phyloP scores from a whole-genome alignment of 2,113 vertebrate species.

The Canis aureus region DNA sequence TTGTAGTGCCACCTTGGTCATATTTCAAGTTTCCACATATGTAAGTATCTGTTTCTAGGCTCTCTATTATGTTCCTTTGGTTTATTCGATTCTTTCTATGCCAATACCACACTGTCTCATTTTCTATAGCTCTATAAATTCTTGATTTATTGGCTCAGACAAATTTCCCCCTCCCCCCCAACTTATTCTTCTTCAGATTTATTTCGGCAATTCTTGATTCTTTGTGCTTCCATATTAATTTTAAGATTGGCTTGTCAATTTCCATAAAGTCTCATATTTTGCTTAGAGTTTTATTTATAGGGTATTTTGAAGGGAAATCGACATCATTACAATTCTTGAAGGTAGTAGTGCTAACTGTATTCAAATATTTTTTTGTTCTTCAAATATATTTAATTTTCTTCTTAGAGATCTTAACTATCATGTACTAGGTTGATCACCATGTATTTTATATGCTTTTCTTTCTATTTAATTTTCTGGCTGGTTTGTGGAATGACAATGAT shows the following conservation, averaged over 20 bases:
- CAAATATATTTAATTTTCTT: conserved; percentile 62
- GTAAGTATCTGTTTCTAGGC: conserved; percentile 47
- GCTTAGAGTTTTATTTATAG: conserved; percentile 29
- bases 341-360: not conserved
- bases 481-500: conserved; percentile 27
- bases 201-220: conserved; percentile 38
- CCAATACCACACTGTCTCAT: conserved; percentile 63
- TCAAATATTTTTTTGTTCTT: not conserved
- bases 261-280: conserved; percentile 54
- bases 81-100: conserved; percentile 43
- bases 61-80: conserved; percentile 4
- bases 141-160: conserved; percentile 58
- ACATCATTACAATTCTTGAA: conserved; percentile 39
- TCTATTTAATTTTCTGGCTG: conserved; percentile 33
- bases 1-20: conserved; percentile 2
- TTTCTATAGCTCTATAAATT: conserved; percentile 67
- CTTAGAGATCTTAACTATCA: conserved; percentile 8
- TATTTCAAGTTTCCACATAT: conserved; percentile 64
- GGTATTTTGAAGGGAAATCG: not conserved
- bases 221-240: conserved; percentile 54
- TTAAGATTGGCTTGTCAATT: conserved; percentile 63
- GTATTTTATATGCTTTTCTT: not conserved
- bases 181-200: conserved; percentile 57
- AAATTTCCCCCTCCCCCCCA: not conserved
- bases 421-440: conserved; percentile 37